Evolutionary conservation across 2,797 vertebrate species (phyloP).

Genomic region (Semotilus atromaculatus): DNA sequence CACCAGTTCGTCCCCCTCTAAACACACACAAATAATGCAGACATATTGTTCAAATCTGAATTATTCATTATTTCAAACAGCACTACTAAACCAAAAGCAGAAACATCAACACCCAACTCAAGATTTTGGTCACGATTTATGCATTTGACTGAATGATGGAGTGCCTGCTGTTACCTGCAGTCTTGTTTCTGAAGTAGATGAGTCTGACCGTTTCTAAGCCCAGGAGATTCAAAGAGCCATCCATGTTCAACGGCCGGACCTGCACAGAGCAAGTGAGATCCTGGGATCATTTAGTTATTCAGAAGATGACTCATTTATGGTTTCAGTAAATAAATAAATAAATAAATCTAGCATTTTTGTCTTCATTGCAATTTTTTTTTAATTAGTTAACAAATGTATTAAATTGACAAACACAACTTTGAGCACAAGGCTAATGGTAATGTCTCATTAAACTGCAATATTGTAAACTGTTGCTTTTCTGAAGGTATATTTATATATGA

Average conservation of each 20-base stretch:
- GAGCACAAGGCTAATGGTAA: neutral
- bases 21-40: conserved; percentile 39
- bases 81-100: neutral
- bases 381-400: neutral
- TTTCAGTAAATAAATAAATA: neutral
- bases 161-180: conserved; percentile 85
- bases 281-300: neutral
- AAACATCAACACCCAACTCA: neutral
- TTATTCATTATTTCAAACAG: conserved; percentile 9
- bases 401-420: neutral
- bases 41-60: conserved; percentile 27
- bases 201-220: conserved; percentile 93
- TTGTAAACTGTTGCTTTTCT: neutral
- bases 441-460: neutral
- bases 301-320: neutral
- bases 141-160: neutral
- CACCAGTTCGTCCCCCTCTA: conserved; percentile 96
- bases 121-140: conserved; percentile 29
- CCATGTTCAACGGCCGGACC: conserved; percentile 93
- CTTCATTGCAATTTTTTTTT: neutral
- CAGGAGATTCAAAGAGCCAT: conserved; percentile 94
- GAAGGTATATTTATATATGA: neutral
- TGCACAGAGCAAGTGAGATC: conserved; percentile 61
- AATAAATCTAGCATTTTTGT: neutral
- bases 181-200: conserved; percentile 98